Percentiles rank a stretch among this genome's conserved stretches.
These are phyloP conservation scores for Drosophila pseudoananassae DNA, from an alignment of 1,140 invertebrate genomes.

Conservation along the genomic window DNA sequence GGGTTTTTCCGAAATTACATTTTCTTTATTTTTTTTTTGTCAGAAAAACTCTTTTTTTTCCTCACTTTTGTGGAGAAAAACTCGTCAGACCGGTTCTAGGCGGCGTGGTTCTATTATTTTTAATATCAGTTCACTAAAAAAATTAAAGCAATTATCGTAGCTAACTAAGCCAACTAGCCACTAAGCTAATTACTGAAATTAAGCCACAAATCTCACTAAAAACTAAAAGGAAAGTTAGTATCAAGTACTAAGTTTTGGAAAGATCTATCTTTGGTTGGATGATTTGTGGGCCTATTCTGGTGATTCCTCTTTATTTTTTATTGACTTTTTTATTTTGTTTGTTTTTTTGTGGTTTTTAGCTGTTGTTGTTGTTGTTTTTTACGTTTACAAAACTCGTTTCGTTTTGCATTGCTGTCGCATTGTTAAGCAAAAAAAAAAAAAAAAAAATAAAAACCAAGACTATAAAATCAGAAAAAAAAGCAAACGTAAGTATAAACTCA, in stretches of 20 bases:
- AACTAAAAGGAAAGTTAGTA: not conserved
- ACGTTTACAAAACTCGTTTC: conserved; percentile 62
- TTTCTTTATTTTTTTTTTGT: conserved; percentile 11
- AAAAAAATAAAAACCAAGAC: conserved; percentile 22
- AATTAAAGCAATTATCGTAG: too few relatives aligned
- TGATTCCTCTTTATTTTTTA: conserved; percentile 5
- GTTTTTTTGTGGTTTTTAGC: conserved; percentile 4
- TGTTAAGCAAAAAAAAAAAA: conserved; percentile 28
- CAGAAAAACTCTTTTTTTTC: conserved; percentile 11
- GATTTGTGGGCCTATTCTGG: conserved; percentile 25
- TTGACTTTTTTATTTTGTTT: conserved; percentile 15
- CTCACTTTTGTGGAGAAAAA: conserved; percentile 19
- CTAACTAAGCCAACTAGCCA: too few relatives aligned
- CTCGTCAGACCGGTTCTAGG: conserved; percentile 38
- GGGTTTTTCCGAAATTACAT: conserved; percentile 17
- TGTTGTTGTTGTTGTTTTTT: conserved; percentile 35
- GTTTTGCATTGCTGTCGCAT: conserved; percentile 57
- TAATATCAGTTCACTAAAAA: not conserved
- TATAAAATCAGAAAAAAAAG: conserved; percentile 18
- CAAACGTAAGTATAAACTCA: conserved; percentile 46
- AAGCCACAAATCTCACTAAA: not conserved
- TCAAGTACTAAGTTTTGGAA: not conserved
- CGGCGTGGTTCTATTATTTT: conserved; percentile 25
- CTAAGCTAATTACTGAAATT: conserved; percentile 3
- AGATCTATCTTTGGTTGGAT: not conserved